Evolutionary conservation across 2,888 invertebrate genomes (phyloP).

Genomic region (Drosophila robusta): DNA sequence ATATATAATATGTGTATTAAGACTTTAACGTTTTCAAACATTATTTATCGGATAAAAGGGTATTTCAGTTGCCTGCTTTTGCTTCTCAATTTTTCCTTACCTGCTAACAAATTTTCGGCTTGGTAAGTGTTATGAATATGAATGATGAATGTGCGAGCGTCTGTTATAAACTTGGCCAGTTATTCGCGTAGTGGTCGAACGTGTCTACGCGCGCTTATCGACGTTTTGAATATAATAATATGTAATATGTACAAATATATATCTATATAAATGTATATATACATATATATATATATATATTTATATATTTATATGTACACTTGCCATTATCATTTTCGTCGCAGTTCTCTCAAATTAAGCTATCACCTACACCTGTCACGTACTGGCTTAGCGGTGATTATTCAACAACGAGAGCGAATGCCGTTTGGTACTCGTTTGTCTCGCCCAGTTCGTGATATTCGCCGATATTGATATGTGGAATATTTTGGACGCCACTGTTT

Average conservation of each 20-base stretch:
- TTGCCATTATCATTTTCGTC: conserved; percentile 21
- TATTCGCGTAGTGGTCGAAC: conserved; percentile 34
- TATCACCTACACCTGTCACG: conserved; percentile 50
- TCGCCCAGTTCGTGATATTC: not conserved
- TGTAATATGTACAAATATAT: conserved; percentile 18
- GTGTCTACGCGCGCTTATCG: conserved; percentile 44
- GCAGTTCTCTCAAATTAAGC: conserved; percentile 16
- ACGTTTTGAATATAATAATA: conserved; percentile 43
- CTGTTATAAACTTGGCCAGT: conserved; percentile 4
- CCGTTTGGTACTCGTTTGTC: not conserved
- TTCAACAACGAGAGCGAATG: not conserved
- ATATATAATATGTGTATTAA: too few species aligned
- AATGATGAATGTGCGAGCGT: conserved; percentile 1
- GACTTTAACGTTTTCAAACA: too few species aligned
- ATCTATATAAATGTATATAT: not conserved
- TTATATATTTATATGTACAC: not conserved
- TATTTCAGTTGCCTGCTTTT: not conserved
- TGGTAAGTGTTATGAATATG: conserved; percentile 10
- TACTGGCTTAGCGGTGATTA: conserved; percentile 21
- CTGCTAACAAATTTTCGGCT: not conserved
- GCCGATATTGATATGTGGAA: not conserved
- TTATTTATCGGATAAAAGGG: not conserved
- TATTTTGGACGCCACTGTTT: conserved; percentile 2
- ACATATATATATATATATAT: not conserved
- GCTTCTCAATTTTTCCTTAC: not conserved